These are phyloP conservation scores for Onychostruthus taczanowskii DNA, from an alignment of 2,113 vertebrate genomes.

Conservation along the genomic window DNA sequence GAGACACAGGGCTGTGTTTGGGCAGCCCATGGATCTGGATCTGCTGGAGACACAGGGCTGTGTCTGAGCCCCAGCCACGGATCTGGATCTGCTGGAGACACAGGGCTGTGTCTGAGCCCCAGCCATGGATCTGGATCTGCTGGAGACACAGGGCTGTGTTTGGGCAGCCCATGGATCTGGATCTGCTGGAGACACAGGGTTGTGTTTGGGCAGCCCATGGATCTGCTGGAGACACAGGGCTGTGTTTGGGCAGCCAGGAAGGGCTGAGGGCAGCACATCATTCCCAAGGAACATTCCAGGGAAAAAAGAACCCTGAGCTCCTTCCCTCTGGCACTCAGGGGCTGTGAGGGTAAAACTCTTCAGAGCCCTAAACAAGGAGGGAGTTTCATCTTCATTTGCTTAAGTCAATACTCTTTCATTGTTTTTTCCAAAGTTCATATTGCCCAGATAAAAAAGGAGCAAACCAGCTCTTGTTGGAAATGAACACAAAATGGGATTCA, in stretches of 20 bases:
- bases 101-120: too few species aligned
- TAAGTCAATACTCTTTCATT: background rate
- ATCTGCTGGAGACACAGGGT: too few species aligned
- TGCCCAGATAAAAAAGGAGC: background rate
- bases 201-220: too few species aligned
- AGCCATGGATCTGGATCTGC: too few species aligned
- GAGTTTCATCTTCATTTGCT: background rate
- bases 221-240: too few species aligned
- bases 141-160: too few species aligned
- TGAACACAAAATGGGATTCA: background rate
- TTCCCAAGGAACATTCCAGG: background rate
- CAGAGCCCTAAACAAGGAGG: background rate
- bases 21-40: too few species aligned
- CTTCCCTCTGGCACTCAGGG: background rate
- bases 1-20: too few species aligned
- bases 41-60: too few species aligned
- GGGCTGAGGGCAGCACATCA: background rate
- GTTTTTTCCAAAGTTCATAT: rapidly evolving
- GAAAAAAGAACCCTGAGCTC: background rate
- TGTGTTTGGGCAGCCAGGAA: background rate
- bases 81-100: too few species aligned
- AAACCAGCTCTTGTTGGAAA: background rate
- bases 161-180: too few species aligned
- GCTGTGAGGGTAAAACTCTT: background rate
- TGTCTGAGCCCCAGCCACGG: too few species aligned